phyloP scores from a whole-genome alignment of 2,113 vertebrate species.

The Pedetes capensis region DNA sequence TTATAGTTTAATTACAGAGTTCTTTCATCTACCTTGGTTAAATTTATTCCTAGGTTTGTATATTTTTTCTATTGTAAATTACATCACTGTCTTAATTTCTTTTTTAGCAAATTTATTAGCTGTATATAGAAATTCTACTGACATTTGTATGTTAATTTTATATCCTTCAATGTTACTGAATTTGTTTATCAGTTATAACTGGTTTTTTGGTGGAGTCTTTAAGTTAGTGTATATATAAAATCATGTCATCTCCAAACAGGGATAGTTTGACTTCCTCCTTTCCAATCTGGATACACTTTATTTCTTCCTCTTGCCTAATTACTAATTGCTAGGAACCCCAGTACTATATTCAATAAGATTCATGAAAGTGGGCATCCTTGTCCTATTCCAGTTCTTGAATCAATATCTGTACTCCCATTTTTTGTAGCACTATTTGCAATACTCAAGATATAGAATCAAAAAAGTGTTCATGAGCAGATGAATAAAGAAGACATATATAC shows the following conservation, averaged over 20 bases:
- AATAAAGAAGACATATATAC: no score
- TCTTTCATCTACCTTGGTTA: not conserved
- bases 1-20: not conserved
- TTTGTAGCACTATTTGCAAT: not conserved
- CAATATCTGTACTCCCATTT: not conserved
- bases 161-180: not conserved
- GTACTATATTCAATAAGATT: not conserved
- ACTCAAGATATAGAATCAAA: not conserved
- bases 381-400: not conserved
- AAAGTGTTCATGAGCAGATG: no score
- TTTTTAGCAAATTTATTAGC: not conserved
- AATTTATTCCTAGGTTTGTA: not conserved
- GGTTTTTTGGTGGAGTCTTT: not conserved
- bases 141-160: no score
- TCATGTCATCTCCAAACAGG: not conserved
- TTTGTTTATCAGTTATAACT: not conserved
- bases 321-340: not conserved
- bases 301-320: not conserved
- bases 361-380: not conserved
- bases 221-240: not conserved
- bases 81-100: not conserved
- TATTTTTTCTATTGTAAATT: not conserved
- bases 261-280: not conserved
- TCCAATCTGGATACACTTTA: not conserved
- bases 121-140: no score